Percentiles rank a stretch among this genome's conserved stretches.
phyloP scores from a whole-genome alignment of 2,888 invertebrate genomes.

The Pycnomerus fuliginosus region DNA sequence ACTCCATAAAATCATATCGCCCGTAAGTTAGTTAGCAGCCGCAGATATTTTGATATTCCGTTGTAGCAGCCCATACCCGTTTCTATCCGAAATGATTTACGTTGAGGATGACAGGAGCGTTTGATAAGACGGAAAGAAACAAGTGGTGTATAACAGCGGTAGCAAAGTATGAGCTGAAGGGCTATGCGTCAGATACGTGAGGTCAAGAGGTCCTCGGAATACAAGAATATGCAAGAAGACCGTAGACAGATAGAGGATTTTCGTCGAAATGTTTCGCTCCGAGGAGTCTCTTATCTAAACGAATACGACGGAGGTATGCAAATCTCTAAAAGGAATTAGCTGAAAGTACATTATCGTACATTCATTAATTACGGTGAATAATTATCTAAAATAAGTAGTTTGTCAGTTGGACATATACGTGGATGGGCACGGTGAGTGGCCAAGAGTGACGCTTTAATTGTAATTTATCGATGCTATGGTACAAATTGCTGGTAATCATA shows the following conservation, averaged over 20 bases:
- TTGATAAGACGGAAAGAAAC: slow-evolving; percentile 26
- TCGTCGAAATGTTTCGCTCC: slow-evolving; percentile 24
- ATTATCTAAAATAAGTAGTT: slow-evolving; percentile 20
- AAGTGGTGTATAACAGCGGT: no score
- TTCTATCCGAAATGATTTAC: slow-evolving; percentile 30
- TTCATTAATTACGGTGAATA: slow-evolving; percentile 15
- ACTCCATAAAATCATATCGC: no score
- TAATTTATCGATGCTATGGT: slow-evolving; percentile 15
- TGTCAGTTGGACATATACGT: slow-evolving; percentile 11
- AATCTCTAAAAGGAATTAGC: slow-evolving; percentile 6
- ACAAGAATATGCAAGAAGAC: slow-evolving; percentile 25
- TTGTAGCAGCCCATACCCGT: slow-evolving; percentile 22
- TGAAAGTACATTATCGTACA: background rate
- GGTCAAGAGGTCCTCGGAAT: slow-evolving; percentile 29
- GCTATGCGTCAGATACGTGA: slow-evolving; percentile 27
- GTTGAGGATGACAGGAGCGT: slow-evolving; percentile 27
- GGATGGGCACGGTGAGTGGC: slow-evolving; percentile 5
- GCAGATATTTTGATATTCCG: slow-evolving; percentile 24
- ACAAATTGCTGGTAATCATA: slow-evolving; percentile 9
- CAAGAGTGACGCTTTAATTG: slow-evolving; percentile 18
- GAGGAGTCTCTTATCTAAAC: slow-evolving; percentile 22
- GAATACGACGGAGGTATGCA: slow-evolving; percentile 18
- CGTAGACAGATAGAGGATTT: slow-evolving; percentile 20
- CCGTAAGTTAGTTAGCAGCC: no score
- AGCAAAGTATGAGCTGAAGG: no score